Evolutionary conservation across 2,888 invertebrate species (phyloP).

Genomic region (Brachyopa scutellaris): DNA sequence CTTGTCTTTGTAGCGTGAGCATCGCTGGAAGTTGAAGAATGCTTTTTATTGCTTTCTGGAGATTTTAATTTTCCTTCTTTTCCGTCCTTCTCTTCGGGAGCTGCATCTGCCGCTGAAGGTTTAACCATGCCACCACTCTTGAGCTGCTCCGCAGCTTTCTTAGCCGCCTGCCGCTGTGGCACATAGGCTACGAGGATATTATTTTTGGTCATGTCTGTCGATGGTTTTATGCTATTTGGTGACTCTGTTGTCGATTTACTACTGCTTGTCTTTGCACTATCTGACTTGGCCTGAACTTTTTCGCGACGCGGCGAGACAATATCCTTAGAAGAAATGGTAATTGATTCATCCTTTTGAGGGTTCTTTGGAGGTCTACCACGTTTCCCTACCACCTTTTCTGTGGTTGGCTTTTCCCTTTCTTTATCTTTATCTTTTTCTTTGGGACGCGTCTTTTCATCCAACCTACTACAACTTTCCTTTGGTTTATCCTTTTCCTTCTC

Average conservation of each 20-base stretch:
- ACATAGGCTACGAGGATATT: constrained; percentile 90
- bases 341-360: constrained; percentile 46
- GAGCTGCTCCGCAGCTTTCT: constrained; percentile 94
- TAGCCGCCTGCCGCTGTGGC: constrained; percentile 94
- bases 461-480: constrained; percentile 72
- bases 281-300: constrained; percentile 66
- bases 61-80: constrained; percentile 79
- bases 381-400: constrained; percentile 78
- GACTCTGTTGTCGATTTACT: constrained; percentile 73
- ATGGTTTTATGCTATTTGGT: constrained; percentile 61
- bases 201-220: constrained; percentile 76
- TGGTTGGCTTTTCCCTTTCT: constrained; percentile 78
- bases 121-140: constrained; percentile 89
- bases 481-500: constrained; percentile 70
- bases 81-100: constrained; percentile 73
- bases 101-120: constrained; percentile 31
- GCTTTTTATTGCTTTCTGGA: constrained; percentile 73
- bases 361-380: constrained; percentile 80
- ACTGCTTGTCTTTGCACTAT: constrained; percentile 77
- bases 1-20: constrained; percentile 77
- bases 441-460: constrained; percentile 81
- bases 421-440: constrained; percentile 81
- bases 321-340: constrained; percentile 48
- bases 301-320: constrained; percentile 67
- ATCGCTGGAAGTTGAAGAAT: constrained; percentile 13